phyloP scores from a whole-genome alignment of 2,797 vertebrate genomes.

The Onychomys arenicola region DNA sequence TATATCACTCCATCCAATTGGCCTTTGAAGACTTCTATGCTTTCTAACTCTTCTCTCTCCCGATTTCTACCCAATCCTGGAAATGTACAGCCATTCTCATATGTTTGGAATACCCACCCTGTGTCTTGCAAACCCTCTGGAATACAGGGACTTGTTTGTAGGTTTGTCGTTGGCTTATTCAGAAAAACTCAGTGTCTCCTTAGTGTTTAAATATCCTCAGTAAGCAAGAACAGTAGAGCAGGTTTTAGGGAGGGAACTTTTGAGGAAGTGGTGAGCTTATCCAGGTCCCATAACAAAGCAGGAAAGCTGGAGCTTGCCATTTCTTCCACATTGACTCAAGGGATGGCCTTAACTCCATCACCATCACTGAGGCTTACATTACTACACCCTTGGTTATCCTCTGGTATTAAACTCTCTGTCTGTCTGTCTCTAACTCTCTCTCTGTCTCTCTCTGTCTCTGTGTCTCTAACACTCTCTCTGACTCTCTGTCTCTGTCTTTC shows the following conservation, averaged over 20 bases:
- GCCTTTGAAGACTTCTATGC: not conserved
- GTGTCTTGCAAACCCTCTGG: not conserved
- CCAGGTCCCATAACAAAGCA: not conserved
- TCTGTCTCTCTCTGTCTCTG: too few relatives aligned
- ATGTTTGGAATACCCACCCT: not conserved
- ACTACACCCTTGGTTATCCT: not conserved
- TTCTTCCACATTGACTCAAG: not conserved
- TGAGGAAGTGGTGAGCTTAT: not conserved
- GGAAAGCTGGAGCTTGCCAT: not conserved
- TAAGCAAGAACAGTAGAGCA: not conserved
- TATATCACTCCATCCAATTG: too few relatives aligned
- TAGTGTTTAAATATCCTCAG: slow-evolving; percentile 15
- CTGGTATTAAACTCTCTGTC: not conserved
- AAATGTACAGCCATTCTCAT: not conserved
- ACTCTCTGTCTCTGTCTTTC: too few relatives aligned
- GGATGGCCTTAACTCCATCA: not conserved
- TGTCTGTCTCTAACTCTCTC: too few relatives aligned
- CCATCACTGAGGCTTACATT: not conserved
- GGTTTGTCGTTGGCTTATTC: slow-evolving; percentile 11
- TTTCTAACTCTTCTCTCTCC: not conserved
- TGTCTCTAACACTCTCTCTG: too few relatives aligned
- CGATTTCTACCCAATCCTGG: too few relatives aligned
- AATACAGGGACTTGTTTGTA: not conserved
- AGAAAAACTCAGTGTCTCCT: not conserved
- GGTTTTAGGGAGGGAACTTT: slow-evolving; percentile 16